Conservation (phyloP, 2,888 invertebrate genomes). For the Phortica magna region DNA sequence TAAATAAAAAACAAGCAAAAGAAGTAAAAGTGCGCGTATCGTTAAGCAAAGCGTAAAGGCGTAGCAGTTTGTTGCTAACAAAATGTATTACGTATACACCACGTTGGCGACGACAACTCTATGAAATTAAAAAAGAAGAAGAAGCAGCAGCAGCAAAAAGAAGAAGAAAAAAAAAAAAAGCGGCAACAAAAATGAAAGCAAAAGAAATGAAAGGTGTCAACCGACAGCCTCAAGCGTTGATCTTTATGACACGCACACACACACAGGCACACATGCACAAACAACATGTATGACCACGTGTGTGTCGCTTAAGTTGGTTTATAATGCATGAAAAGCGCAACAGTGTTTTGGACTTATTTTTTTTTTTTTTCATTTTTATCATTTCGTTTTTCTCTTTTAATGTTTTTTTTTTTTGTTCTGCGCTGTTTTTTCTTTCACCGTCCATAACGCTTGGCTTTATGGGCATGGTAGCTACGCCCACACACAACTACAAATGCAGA, state of each 20-base stretch:
- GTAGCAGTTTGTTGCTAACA: background rate
- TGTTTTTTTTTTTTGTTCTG: constrained; percentile 16
- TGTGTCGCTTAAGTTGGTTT: constrained; percentile 1
- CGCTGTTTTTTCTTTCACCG: background rate
- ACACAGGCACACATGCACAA: background rate
- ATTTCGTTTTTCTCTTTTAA: background rate
- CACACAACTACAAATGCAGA: background rate
- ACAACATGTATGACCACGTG: background rate
- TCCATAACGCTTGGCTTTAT: background rate
- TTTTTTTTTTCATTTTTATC: constrained; percentile 17
- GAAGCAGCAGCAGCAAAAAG: background rate
- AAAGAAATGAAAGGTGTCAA: background rate
- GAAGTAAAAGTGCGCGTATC: background rate
- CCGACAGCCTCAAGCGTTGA: background rate
- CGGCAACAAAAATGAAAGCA: background rate
- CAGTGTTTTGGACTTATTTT: constrained; percentile 59
- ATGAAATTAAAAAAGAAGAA: background rate
- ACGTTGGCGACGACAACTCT: background rate
- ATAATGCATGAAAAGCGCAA: constrained; percentile 60
- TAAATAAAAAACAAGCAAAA: background rate
- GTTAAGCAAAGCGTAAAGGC: background rate
- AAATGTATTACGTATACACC: background rate
- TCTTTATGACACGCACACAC: background rate
- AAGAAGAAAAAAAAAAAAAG: background rate
- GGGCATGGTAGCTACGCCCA: background rate